A percentile compares a stretch with the other conserved stretches of the same genome.
Conservation (phyloP, 2,113 vertebrate species). For the Alouatta palliata region DNA sequence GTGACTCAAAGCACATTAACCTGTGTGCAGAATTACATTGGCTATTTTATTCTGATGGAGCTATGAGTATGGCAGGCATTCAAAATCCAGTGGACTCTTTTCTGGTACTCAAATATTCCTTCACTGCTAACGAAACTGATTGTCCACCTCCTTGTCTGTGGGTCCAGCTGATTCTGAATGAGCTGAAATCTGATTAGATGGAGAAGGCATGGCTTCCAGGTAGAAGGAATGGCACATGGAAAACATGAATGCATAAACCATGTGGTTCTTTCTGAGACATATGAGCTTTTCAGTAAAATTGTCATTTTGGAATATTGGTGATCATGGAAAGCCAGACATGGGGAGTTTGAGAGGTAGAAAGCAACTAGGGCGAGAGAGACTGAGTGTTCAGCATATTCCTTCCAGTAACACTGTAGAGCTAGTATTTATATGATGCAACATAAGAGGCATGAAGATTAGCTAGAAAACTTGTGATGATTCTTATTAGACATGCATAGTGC, state of each 20-base stretch:
- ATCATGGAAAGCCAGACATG: background rate
- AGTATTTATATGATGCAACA: background rate
- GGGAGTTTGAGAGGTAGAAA: background rate
- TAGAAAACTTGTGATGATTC: background rate
- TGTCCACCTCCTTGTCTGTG: background rate
- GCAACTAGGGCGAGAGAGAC: background rate
- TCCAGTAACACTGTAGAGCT: background rate
- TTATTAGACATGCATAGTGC: background rate
- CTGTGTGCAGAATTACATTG: background rate
- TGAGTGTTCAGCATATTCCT: rapidly evolving
- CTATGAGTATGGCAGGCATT: background rate
- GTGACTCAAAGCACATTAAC: background rate
- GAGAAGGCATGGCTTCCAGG: background rate
- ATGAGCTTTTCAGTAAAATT: background rate
- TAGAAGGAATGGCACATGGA: background rate
- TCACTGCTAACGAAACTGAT: background rate
- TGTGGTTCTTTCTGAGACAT: background rate
- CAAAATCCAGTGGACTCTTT: background rate
- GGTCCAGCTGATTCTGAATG: background rate
- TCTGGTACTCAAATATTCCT: background rate
- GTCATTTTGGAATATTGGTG: background rate
- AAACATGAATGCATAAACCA: background rate
- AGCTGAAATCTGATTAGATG: background rate
- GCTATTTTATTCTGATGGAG: background rate
- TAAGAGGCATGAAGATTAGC: background rate